Conservation (phyloP, 2,888 invertebrate genomes). For the Caenorhabditis doughertyi region DNA sequence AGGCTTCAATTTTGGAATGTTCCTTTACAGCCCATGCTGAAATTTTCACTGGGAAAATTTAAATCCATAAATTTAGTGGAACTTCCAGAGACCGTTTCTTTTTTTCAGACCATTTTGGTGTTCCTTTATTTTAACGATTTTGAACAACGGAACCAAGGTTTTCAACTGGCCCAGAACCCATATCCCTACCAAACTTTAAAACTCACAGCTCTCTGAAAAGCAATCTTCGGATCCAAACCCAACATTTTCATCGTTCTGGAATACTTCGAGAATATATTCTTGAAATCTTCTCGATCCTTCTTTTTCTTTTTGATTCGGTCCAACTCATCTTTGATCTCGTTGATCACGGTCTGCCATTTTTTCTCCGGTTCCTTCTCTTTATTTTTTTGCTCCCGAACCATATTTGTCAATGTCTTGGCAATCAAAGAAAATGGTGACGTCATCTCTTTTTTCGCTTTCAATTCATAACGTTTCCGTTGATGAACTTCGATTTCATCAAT, state of each 20-base stretch:
- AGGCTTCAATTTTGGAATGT: too few relatives aligned
- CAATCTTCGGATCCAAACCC: slow-evolving; percentile 57
- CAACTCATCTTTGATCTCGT: slow-evolving; percentile 66
- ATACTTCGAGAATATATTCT: slow-evolving; percentile 66
- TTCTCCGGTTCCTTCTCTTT: slow-evolving; percentile 58
- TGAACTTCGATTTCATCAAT: background rate
- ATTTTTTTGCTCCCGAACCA: slow-evolving; percentile 68
- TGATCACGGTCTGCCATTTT: slow-evolving; percentile 66
- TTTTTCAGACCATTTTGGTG: too few relatives aligned
- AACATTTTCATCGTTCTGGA: slow-evolving; percentile 56
- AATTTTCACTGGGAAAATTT: too few relatives aligned
- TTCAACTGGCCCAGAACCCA: too few relatives aligned
- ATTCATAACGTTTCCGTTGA: slow-evolving; percentile 11
- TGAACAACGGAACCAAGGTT: too few relatives aligned
- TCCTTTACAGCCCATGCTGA: too few relatives aligned
- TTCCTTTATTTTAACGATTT: too few relatives aligned
- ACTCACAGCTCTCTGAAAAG: slow-evolving; percentile 45
- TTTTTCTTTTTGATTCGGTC: slow-evolving; percentile 66
- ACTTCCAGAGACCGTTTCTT: too few relatives aligned
- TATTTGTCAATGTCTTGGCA: slow-evolving; percentile 68
- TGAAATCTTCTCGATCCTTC: slow-evolving; percentile 66
- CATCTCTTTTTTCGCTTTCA: slow-evolving; percentile 45
- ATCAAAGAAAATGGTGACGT: slow-evolving; percentile 68
- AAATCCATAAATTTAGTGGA: too few relatives aligned
- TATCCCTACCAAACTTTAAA: too few relatives aligned